Evolutionary conservation across 2,888 invertebrate genomes (phyloP).

Genomic region (Sphecodes monilicornis): DNA sequence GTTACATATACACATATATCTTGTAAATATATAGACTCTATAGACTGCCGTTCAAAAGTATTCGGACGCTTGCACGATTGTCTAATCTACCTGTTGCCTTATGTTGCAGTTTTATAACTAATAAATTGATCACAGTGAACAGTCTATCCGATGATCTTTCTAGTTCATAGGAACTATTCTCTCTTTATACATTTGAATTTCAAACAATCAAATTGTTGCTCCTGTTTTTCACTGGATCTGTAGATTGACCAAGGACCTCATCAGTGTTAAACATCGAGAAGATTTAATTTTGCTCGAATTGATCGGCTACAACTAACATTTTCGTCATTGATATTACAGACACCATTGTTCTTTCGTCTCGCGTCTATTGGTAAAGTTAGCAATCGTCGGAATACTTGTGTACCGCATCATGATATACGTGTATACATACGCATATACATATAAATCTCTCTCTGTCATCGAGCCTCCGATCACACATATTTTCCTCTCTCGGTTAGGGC

Average conservation of each 20-base stretch:
- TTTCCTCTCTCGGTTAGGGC: slow-evolving; percentile 33
- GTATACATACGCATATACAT: neutral
- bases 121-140: no score
- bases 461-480: slow-evolving; percentile 47
- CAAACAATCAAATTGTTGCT: no score
- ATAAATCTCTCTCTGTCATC: slow-evolving; percentile 25
- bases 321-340: no score
- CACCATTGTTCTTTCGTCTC: neutral
- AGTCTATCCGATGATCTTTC: no score
- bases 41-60: neutral
- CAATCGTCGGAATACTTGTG: neutral
- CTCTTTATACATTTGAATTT: no score
- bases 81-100: neutral
- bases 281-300: neutral
- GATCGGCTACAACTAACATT: neutral
- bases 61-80: neutral
- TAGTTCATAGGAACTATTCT: no score
- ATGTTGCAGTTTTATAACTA: neutral
- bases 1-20: slow-evolving; percentile 5
- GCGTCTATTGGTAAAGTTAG: neutral
- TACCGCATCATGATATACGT: neutral
- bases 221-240: no score
- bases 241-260: no score
- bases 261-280: neutral
- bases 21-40: neutral